phyloP scores from a whole-genome alignment of 2,888 invertebrate genomes.

The Octodonta nipae region DNA sequence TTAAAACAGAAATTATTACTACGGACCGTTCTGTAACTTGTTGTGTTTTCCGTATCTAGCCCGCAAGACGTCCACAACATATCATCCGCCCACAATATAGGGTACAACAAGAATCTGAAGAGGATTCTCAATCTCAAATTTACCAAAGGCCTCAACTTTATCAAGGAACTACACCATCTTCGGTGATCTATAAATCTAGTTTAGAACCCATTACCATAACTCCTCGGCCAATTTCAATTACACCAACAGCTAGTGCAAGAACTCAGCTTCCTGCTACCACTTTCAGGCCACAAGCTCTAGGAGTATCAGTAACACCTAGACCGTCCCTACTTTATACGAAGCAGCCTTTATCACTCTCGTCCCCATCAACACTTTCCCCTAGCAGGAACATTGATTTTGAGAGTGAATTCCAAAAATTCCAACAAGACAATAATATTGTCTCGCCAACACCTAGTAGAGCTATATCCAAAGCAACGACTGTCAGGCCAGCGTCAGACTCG shows the following conservation, averaged over 20 bases:
- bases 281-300: conserved; percentile 48
- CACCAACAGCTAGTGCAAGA: conserved; percentile 26
- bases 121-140: conserved; percentile 16
- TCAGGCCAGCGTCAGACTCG: conserved; percentile 25
- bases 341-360: conserved; percentile 18
- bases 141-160: conserved; percentile 30
- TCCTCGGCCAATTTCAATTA: conserved; percentile 37
- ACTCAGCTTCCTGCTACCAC: conserved; percentile 52
- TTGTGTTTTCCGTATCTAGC: conserved; percentile 18
- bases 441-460: conserved; percentile 39
- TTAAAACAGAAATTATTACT: too few relatives aligned
- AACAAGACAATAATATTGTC: conserved; percentile 48
- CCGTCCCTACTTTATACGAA: conserved; percentile 34
- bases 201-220: conserved; percentile 46
- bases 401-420: conserved; percentile 35
- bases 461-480: conserved; percentile 29
- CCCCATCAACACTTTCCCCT: conserved; percentile 28
- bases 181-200: conserved; percentile 30
- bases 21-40: not conserved
- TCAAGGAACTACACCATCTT: conserved; percentile 39
- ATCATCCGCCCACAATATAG: conserved; percentile 28
- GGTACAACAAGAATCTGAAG: conserved; percentile 20
- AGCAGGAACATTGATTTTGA: conserved; percentile 14
- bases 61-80: conserved; percentile 31
- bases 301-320: conserved; percentile 45